A percentile compares a stretch with the other conserved stretches of the same genome.
Evolutionary conservation across 2,113 vertebrate species (phyloP).

Genomic region (Spea multiplicata): DNA sequence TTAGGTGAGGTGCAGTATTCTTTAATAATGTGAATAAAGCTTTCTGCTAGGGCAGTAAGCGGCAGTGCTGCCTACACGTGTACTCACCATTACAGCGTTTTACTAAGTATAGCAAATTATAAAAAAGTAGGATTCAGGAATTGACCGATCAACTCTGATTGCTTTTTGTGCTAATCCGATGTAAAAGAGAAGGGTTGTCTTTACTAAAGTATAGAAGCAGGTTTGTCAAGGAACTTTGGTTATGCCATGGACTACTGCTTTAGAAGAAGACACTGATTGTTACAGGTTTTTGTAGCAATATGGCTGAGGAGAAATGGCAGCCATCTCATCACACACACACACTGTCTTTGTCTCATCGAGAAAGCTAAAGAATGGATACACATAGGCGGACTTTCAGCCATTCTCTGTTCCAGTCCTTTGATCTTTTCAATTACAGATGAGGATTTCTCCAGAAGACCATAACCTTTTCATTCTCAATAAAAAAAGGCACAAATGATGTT

Average conservation of each 20-base stretch:
- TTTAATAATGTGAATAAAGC: no score
- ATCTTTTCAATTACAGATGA: conserved; percentile 45
- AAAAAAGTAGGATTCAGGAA: no score
- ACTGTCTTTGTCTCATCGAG: conserved; percentile 35
- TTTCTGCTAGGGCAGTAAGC: no score
- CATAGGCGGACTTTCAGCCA: conserved; percentile 34
- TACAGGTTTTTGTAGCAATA: conserved; percentile 16
- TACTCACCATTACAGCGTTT: no score
- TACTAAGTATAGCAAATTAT: no score
- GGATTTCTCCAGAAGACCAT: conserved; percentile 35
- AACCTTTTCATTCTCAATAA: conserved; percentile 24
- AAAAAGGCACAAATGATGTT: conserved; percentile 33
- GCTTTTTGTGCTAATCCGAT: no score
- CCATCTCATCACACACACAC: conserved; percentile 37
- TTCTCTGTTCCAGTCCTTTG: conserved; percentile 32
- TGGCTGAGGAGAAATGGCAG: conserved; percentile 23
- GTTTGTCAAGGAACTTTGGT: conserved; percentile 27
- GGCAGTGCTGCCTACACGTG: no score
- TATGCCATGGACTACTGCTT: conserved; percentile 35
- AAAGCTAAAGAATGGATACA: conserved; percentile 43
- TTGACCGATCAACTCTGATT: no score
- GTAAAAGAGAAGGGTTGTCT: neutral
- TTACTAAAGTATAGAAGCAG: conserved; percentile 2
- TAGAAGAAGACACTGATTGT: conserved; percentile 43
- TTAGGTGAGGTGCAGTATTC: neutral